These are phyloP conservation scores for Syngnathus scovelli DNA, from an alignment of 2,113 vertebrate genomes.

Conservation along the genomic window DNA sequence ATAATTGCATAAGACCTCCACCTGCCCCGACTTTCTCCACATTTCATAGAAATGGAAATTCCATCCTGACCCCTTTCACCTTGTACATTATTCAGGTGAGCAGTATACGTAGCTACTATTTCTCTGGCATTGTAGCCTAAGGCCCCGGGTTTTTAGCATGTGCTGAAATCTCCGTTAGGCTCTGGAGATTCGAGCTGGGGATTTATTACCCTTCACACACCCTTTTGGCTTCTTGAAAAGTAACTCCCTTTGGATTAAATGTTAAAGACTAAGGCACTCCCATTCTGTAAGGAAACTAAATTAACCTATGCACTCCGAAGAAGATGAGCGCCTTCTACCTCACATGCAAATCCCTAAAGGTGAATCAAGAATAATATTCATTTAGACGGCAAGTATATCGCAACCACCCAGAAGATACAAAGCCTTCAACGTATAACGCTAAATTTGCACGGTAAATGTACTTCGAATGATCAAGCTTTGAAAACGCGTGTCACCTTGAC, in stretches of 20 bases:
- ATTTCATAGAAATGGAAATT: conserved; percentile 58
- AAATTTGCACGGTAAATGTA: conserved; percentile 8
- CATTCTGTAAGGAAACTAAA: conserved; percentile 63
- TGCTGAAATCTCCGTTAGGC: conserved; percentile 53
- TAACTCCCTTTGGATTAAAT: conserved; percentile 67
- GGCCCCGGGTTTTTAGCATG: conserved; percentile 53
- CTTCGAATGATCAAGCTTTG: neutral
- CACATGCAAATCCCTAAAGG: conserved; percentile 38
- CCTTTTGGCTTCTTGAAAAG: conserved; percentile 66
- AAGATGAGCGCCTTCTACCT: conserved; percentile 22
- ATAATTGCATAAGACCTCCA: conserved; percentile 47
- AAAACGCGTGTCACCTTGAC: neutral
- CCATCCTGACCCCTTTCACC: conserved; percentile 55
- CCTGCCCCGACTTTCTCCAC: conserved; percentile 37
- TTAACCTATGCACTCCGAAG: conserved; percentile 58
- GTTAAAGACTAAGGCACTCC: conserved; percentile 68
- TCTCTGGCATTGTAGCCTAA: conserved; percentile 43
- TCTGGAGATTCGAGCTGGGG: conserved; percentile 54
- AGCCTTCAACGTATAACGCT: conserved; percentile 8
- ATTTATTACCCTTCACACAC: conserved; percentile 70
- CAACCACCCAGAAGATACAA: conserved; percentile 21
- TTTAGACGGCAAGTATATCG: conserved; percentile 15
- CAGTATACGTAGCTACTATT: conserved; percentile 40
- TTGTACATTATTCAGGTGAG: conserved; percentile 64
- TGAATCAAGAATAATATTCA: conserved; percentile 38